Conservation (phyloP, 2,888 invertebrate genomes). For the Platerodrilus igneus region DNA sequence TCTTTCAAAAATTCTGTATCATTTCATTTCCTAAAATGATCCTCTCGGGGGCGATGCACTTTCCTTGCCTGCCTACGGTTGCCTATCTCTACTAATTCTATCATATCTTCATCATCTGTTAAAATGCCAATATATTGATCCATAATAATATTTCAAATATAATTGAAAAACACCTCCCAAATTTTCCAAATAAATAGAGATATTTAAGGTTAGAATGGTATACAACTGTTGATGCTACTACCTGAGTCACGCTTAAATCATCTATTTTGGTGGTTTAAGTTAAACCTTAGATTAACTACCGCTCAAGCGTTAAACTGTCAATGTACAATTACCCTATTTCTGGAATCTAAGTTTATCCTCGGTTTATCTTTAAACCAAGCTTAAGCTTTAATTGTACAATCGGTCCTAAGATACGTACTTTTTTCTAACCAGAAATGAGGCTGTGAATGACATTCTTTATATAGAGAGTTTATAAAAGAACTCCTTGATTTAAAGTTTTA, state of each 20-base stretch:
- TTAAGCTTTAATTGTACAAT: constrained; percentile 3
- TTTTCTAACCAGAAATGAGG: too few relatives aligned
- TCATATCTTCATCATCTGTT: constrained; percentile 13
- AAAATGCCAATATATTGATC: constrained; percentile 7
- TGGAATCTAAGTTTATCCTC: neutral
- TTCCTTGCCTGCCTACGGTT: neutral
- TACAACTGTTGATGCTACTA: too few relatives aligned
- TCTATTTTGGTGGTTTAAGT: constrained; percentile 2
- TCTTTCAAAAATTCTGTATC: constrained; percentile 10
- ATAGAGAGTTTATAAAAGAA: too few relatives aligned
- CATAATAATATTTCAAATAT: neutral
- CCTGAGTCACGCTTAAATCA: constrained; percentile 3
- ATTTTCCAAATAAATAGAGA: neutral
- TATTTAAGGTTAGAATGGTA: constrained; percentile 1
- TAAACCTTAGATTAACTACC: constrained; percentile 1
- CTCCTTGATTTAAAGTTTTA: too few relatives aligned
- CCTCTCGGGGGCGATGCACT: neutral
- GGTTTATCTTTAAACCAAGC: neutral
- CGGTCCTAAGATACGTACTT: too few relatives aligned
- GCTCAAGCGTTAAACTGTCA: constrained; percentile 4
- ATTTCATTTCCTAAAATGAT: constrained; percentile 10
- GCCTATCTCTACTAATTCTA: constrained; percentile 6
- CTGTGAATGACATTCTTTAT: too few relatives aligned
- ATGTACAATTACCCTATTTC: constrained; percentile 1
- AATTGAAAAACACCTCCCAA: too few relatives aligned